A percentile compares a stretch with the other conserved stretches of the same genome.
These are phyloP conservation scores for Trematocara caparti DNA, from an alignment of 2,797 vertebrate genomes.

Conservation along the genomic window DNA sequence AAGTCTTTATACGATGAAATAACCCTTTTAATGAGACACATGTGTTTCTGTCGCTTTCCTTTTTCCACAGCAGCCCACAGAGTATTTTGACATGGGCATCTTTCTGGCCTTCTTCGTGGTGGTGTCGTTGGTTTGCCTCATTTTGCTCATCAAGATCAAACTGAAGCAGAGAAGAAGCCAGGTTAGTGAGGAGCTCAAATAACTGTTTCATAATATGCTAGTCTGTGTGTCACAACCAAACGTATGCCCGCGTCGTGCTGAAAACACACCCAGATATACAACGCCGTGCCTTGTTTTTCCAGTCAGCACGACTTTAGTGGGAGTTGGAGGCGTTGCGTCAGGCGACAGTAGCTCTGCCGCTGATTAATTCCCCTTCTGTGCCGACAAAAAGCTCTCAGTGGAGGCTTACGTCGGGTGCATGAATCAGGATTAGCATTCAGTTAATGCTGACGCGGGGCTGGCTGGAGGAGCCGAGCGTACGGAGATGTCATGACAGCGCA, in stretches of 20 bases:
- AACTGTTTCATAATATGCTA: neutral
- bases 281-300: neutral
- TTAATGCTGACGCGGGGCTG: slow-evolving; percentile 40
- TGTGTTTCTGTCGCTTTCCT: slow-evolving; percentile 7
- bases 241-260: neutral
- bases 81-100: slow-evolving; percentile 99
- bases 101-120: slow-evolving; percentile 98
- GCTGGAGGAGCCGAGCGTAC: slow-evolving; percentile 1
- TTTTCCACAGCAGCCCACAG: slow-evolving; percentile 87
- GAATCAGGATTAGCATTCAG: slow-evolving; percentile 55
- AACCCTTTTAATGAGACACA: neutral
- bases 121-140: slow-evolving; percentile 95
- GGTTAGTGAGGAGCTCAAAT: slow-evolving; percentile 68
- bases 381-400: slow-evolving; percentile 25
- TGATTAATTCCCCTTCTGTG: slow-evolving; percentile 27
- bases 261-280: neutral
- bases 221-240: neutral
- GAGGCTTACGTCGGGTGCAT: neutral
- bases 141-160: slow-evolving; percentile 98
- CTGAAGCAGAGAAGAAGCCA: slow-evolving; percentile 96
- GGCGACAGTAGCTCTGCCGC: neutral
- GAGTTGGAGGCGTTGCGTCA: neutral
- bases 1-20: neutral
- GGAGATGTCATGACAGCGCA: slow-evolving; percentile 26
- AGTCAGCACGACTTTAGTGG: neutral